A percentile compares a stretch with the other conserved stretches of the same genome.
Conservation (phyloP, 2,797 vertebrate genomes). For the Loris lydekkerianus region DNA sequence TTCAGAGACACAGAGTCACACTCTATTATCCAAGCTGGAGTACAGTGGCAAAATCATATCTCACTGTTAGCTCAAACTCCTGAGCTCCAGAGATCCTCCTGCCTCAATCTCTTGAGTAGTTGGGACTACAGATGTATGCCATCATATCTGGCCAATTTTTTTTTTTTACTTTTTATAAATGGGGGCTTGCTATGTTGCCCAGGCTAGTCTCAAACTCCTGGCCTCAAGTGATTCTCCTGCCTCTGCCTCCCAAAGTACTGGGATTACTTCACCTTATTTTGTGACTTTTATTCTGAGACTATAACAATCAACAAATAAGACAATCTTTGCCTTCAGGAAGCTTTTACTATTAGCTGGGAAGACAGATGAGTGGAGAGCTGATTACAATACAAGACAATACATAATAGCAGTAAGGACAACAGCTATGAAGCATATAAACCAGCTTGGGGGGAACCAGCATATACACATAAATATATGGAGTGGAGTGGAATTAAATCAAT, state of each 20-base stretch:
- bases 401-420: neutral
- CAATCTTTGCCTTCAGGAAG: conserved; percentile 26
- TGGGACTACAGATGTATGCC: neutral
- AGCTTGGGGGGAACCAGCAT: neutral
- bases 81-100: neutral
- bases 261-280: neutral
- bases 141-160: neutral
- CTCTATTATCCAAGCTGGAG: neutral
- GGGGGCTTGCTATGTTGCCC: neutral
- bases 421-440: neutral
- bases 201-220: neutral
- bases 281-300: neutral
- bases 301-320: neutral
- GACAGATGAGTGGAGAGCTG: neutral
- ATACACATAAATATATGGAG: neutral
- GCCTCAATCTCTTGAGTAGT: neutral
- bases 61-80: neutral
- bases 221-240: neutral
- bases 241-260: neutral
- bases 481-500: neutral
- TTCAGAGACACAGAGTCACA: neutral
- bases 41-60: neutral
- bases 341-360: conserved; percentile 13
- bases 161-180: neutral
- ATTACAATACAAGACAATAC: neutral